Evolutionary conservation across 2,797 vertebrate genomes (phyloP), one percentile per base, ranked within the genome.

Genomic region (Euphonia xanthogaster): DNA sequence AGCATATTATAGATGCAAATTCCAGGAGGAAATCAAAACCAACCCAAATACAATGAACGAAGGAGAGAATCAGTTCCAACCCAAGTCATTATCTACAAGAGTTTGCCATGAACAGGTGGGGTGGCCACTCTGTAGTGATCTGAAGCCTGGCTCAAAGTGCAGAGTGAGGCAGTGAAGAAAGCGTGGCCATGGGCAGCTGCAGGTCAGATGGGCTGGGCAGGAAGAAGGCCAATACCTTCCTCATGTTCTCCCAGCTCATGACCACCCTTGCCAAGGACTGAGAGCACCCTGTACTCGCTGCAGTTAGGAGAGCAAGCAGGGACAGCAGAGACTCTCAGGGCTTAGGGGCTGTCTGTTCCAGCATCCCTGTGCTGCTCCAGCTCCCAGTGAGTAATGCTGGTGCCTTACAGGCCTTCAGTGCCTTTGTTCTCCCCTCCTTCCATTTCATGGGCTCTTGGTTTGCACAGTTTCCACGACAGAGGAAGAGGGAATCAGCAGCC

Each of bases 401-500:
- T 82, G 84, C 82, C 39, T 68, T 70, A 72, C 74, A 87, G 75
- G 31, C 81, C 57, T 55, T 40, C 72, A 45, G 12, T 58, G 88
- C 60, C 66, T 94, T 75, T 86, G 70, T 80, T 93, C 96, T 93
- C n/a, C 82, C n/a, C 61, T 77, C 88, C 77, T 88, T 54, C 82
- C 72, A 55, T 82, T 95, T 54, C 93, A 57, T 23, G 82, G 82
- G 58, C 91, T 62, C 84, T 71, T 15, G 40, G 85, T 88, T 92
- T 80, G 71, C 5, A 5, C 60, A 74, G 85, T 24, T 95, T 57
- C 93, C 39, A 19, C 1, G 0, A 84, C 5, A 19, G 58, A 94
- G 48, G 33, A 90, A 96, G 94, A 84, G 72, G 80, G 70, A 96
- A 86, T 53, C 83, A 62, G 93, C 89, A 89, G 83, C 80, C 51